These are phyloP conservation scores for Coptodon rendalli DNA, from an alignment of 2,113 vertebrate genomes.

Conservation along the genomic window DNA sequence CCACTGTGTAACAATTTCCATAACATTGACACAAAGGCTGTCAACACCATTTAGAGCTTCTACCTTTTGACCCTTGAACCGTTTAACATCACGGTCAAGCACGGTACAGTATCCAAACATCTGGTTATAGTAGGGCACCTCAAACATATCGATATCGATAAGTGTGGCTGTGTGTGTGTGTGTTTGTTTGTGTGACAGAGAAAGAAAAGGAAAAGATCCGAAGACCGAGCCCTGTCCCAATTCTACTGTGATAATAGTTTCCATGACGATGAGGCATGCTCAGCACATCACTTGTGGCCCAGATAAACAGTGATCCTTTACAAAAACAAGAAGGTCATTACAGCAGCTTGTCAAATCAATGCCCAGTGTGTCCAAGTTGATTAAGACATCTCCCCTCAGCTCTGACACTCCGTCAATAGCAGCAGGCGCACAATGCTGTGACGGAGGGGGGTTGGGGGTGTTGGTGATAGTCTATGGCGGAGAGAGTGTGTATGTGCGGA, in stretches of 20 bases:
- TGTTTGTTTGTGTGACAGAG: neutral
- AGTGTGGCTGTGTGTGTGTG: neutral
- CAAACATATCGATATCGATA: neutral
- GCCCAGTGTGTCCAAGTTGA: conserved; percentile 93
- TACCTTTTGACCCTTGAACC: conserved; percentile 27
- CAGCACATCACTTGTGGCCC: conserved; percentile 77
- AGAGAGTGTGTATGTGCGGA: conserved; percentile 29
- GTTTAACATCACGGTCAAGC: neutral
- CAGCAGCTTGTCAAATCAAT: conserved; percentile 99
- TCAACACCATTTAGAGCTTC: conserved; percentile 50
- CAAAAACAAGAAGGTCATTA: conserved; percentile 99
- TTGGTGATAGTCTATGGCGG: conserved; percentile 5
- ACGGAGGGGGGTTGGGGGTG: neutral
- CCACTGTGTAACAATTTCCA: conserved; percentile 47
- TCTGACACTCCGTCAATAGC: conserved; percentile 96
- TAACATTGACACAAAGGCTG: conserved; percentile 52
- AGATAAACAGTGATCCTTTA: conserved; percentile 98
- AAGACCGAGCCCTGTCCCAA: conserved; percentile 16
- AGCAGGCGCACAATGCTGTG: conserved; percentile 23
- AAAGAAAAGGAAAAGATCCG: neutral
- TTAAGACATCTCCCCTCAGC: conserved; percentile 94
- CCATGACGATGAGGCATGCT: conserved; percentile 89
- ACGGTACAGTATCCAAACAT: neutral
- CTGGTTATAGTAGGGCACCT: neutral
- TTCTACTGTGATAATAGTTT: conserved; percentile 82